Evolutionary conservation across 2,888 invertebrate genomes (phyloP).

Genomic region (Seira sanloemensis): DNA sequence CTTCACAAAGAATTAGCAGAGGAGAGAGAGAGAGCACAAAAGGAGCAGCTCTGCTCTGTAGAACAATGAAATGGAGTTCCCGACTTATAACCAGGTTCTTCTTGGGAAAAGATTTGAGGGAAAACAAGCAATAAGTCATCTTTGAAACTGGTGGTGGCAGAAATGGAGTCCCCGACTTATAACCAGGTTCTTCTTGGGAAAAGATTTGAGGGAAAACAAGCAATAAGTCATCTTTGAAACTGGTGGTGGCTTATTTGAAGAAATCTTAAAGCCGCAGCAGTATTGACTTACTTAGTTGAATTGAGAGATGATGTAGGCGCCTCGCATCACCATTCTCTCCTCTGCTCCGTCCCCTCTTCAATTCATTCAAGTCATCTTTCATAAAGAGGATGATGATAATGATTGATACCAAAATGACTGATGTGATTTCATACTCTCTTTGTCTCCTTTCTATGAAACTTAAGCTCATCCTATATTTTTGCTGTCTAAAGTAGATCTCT

Average conservation of each 20-base stretch:
- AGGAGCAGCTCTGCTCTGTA: too few species aligned
- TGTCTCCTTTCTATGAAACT: constrained; percentile 3
- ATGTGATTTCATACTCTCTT: constrained; percentile 38
- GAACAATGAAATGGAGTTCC: too few species aligned
- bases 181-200: not conserved
- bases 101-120: too few species aligned
- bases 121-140: not conserved
- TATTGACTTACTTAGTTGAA: not conserved
- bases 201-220: not conserved
- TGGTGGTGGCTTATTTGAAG: not conserved
- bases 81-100: not conserved
- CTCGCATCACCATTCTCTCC: not conserved
- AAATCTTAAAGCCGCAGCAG: not conserved
- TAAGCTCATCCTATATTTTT: not conserved
- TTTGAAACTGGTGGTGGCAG: too few species aligned
- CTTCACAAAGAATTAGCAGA: too few species aligned
- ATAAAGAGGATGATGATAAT: constrained; percentile 39
- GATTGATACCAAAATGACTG: constrained; percentile 59
- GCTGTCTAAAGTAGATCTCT: not conserved
- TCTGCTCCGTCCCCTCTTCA: not conserved
- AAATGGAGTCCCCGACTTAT: too few species aligned
- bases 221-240: not conserved
- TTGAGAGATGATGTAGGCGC: constrained; percentile 8
- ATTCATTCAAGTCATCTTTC: constrained; percentile 22
- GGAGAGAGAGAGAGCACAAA: too few species aligned